These are phyloP conservation scores for Porites australiensis DNA, from an alignment of 64 coral and sea anemone species.

Conservation along the genomic window DNA sequence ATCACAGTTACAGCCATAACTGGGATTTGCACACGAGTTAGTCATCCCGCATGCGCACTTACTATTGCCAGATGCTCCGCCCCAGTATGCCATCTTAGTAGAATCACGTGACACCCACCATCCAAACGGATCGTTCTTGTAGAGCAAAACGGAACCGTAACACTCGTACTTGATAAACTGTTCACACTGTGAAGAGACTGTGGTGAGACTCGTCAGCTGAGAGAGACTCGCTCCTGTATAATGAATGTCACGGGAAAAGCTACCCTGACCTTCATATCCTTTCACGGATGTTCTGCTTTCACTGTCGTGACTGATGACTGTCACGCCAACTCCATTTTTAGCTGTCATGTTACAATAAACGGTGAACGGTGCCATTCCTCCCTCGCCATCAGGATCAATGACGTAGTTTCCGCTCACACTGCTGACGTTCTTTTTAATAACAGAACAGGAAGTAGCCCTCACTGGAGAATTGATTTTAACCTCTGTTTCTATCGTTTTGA, in stretches of 20 bases:
- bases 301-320: constrained; percentile 14
- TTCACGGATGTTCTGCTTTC: not conserved
- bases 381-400: constrained; percentile 13
- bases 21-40: not conserved
- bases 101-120: constrained; percentile 56
- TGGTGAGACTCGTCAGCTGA: constrained; percentile 23
- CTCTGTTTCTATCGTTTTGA: no score
- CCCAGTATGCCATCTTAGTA: constrained; percentile 28
- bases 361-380: constrained; percentile 4
- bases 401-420: constrained; percentile 1
- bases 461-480: no score
- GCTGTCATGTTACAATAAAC: constrained; percentile 42
- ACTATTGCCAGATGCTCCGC: constrained; percentile 16
- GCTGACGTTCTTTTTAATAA: no score
- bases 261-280: not conserved
- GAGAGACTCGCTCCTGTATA: not conserved
- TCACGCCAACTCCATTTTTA: constrained; percentile 36
- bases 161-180: constrained; percentile 34
- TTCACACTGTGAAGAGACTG: constrained; percentile 11
- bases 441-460: no score
- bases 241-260: not conserved
- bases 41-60: constrained; percentile 44
- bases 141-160: not conserved
- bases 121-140: not conserved
- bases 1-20: not conserved